A percentile compares a stretch with the other conserved stretches of the same genome.
These are phyloP conservation scores for Hypomecis punctinalis DNA, from an alignment of 2,888 invertebrate species.

Conservation along the genomic window DNA sequence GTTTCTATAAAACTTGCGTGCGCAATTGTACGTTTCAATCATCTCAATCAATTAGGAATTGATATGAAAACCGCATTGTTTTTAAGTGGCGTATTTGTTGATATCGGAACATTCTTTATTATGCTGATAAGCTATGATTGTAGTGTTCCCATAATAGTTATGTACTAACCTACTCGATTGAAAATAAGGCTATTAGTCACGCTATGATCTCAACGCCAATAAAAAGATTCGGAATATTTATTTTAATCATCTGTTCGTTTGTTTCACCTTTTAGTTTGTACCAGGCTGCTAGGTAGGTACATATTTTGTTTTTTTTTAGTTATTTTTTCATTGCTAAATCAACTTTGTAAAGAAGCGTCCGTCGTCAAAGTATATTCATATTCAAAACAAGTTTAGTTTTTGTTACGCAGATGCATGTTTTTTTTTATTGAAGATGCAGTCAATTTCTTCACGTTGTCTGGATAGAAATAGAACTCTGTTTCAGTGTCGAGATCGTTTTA, in stretches of 20 bases:
- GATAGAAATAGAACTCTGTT: background rate
- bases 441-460: background rate
- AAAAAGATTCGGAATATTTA: too few species aligned
- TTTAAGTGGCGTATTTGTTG: slow-evolving; percentile 1
- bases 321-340: too few species aligned
- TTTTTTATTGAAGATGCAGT: background rate
- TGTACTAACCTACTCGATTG: too few species aligned
- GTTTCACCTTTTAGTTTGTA: too few species aligned
- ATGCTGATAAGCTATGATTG: background rate
- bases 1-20: slow-evolving; percentile 10
- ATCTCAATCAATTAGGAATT: background rate
- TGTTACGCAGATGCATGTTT: background rate
- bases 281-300: too few species aligned
- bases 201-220: too few species aligned
- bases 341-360: too few species aligned
- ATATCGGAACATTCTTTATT: background rate
- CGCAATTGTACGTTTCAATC: slow-evolving; percentile 5
- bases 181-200: too few species aligned
- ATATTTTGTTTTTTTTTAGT: too few species aligned
- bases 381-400: too few species aligned
- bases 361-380: too few species aligned
- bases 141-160: background rate
- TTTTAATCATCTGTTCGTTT: too few species aligned
- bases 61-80: slow-evolving; percentile 1
- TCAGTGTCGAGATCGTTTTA: background rate